phyloP scores from a whole-genome alignment of 1,140 invertebrate species.

The Hylaeus volcanicus region DNA sequence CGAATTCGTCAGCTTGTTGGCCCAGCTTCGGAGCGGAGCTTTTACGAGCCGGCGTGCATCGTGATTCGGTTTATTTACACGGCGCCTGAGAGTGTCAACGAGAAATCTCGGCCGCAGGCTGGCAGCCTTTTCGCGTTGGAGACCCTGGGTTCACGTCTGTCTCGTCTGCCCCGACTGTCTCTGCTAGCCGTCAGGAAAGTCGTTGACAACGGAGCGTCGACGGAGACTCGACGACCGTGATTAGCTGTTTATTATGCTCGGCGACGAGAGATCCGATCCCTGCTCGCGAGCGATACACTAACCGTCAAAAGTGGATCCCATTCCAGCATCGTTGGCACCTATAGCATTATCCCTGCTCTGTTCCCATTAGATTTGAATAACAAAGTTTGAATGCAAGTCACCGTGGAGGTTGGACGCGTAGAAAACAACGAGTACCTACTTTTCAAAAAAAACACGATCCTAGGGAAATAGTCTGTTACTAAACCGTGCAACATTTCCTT shows the following conservation, averaged over 20 bases:
- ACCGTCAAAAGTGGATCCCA: not conserved
- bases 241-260: conserved; percentile 61
- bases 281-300: conserved; percentile 17
- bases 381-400: no score
- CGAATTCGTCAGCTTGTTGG: not conserved
- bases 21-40: not conserved
- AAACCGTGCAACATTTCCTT: no score
- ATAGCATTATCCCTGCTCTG: no score
- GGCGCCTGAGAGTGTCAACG: conserved; percentile 45
- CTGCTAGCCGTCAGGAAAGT: conserved; percentile 33
- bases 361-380: no score
- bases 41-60: conserved; percentile 18
- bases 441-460: no score
- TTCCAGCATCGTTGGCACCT: no score
- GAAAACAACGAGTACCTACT: no score
- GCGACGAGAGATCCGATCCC: conserved; percentile 61
- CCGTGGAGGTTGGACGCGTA: no score
- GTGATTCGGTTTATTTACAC: conserved; percentile 54
- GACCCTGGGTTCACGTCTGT: conserved; percentile 14
- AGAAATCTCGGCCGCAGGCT: conserved; percentile 42
- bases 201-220: conserved; percentile 54
- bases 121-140: conserved; percentile 47
- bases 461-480: no score
- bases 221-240: conserved; percentile 48
- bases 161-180: conserved; percentile 15